Base-by-base conservation (phyloP, 1,140 invertebrate genomes). In the Drosophila funebris region DNA sequence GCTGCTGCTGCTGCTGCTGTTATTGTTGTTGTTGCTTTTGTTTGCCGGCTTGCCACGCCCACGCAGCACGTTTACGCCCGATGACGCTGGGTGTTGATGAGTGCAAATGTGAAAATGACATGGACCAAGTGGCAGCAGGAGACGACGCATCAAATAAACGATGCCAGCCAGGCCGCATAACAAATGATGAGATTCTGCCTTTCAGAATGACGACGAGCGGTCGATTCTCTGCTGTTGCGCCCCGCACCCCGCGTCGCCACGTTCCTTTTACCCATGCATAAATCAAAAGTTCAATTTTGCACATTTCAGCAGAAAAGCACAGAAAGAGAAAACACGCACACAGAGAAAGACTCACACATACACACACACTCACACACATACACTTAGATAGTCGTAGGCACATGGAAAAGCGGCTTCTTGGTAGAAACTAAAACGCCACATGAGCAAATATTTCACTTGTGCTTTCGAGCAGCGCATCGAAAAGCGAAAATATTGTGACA, bases 401-500 rank as follows among this genome's bases (percentile, higher is more conserved):
- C 27, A 60, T 57, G 68, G 37, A 37, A 57, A 36, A 58, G 41
- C 27, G 62, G 41, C 58, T 74, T 36, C 69, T 81, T 81, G 77
- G 69, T 82, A 77, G 44, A 81, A 81, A 68, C 69, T 81, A 61
- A 87, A 75, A 82, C 76, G 82, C 82, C 78, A 88, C 82, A 87
- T 87, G 81, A 70, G 74, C 82, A 85, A 82, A 88, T 87, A 82
- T 82, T 85, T 85, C 82, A 85, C 82, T 85, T 85, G 78, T 82
- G 82, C 82, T 88, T 81, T 87, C 82, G 78, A 87, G 82, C 60
- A 74, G 68, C 75, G 68, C 83, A 88, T 82, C 87, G 83, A 88
- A 88, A 88, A 88, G 83, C 83, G 83, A 88, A 88, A 88, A 88
- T 88, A 88, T 88, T 88, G 83, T 87, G 83, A 88, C 82, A 87